A percentile compares a stretch with the other conserved stretches of the same genome.
Evolutionary conservation across 2,113 vertebrate genomes (phyloP).

Genomic region (Uropsilus gracilis): DNA sequence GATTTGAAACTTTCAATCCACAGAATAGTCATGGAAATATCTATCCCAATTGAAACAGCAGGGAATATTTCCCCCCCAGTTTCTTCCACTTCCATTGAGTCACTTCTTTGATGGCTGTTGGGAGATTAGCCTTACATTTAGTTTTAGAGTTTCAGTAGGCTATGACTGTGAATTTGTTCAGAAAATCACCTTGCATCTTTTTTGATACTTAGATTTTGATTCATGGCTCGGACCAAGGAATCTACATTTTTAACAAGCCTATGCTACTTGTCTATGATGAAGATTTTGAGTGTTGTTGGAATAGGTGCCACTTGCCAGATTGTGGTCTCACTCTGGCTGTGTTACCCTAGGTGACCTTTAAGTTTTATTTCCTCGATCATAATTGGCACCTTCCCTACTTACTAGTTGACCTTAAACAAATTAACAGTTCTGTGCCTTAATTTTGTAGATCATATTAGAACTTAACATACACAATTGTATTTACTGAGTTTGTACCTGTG

Average conservation of each 20-base stretch:
- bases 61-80: neutral
- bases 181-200: neutral
- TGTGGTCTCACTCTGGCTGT: neutral
- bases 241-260: neutral
- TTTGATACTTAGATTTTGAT: neutral
- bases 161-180: neutral
- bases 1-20: neutral
- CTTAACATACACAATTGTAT: neutral
- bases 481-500: neutral
- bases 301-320: neutral
- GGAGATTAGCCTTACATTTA: neutral
- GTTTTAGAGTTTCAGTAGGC: neutral
- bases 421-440: too few relatives aligned
- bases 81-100: neutral
- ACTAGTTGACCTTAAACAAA: neutral
- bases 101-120: neutral
- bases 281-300: neutral
- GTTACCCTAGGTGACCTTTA: neutral
- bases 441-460: neutral
- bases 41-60: neutral
- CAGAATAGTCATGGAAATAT: neutral
- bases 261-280: neutral
- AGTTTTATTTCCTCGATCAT: neutral
- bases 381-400: neutral
- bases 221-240: neutral